Conservation (phyloP, 2,113 vertebrate species). For the Recurvirostra avosetta region DNA sequence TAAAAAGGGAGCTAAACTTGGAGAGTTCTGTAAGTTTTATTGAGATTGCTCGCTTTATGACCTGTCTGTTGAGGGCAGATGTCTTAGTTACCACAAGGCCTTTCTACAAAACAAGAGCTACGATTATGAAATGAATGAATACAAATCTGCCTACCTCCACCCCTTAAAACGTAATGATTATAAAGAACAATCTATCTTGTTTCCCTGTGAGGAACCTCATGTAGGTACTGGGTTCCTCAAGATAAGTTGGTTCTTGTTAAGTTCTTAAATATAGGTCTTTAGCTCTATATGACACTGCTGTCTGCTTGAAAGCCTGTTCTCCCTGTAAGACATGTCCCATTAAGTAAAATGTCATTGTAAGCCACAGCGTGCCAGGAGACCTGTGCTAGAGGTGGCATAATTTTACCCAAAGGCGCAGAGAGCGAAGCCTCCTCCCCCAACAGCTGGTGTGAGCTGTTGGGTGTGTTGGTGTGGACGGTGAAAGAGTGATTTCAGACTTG, state of each 20-base stretch:
- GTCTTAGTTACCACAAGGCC: background rate
- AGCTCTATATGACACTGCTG: background rate
- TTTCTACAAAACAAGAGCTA: background rate
- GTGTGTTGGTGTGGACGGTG: background rate
- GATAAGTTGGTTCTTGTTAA: background rate
- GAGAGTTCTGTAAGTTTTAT: background rate
- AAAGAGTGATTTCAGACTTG: background rate
- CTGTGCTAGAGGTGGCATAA: background rate
- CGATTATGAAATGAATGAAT: background rate
- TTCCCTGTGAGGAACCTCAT: background rate
- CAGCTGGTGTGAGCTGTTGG: background rate
- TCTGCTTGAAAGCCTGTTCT: background rate
- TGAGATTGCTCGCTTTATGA: background rate
- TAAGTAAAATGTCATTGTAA: background rate
- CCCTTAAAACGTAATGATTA: background rate
- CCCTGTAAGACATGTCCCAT: background rate
- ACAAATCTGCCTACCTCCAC: background rate
- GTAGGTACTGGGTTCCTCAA: background rate
- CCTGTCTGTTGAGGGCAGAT: background rate
- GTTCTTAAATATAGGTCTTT: background rate
- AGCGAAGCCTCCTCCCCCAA: background rate
- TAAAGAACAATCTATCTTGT: background rate
- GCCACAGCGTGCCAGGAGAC: background rate
- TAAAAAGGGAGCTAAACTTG: background rate
- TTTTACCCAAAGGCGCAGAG: background rate